Evolutionary conservation across 2,113 vertebrate species (phyloP), one percentile per base, ranked within the genome.

Genomic region (Ariopsis seemanni): DNA sequence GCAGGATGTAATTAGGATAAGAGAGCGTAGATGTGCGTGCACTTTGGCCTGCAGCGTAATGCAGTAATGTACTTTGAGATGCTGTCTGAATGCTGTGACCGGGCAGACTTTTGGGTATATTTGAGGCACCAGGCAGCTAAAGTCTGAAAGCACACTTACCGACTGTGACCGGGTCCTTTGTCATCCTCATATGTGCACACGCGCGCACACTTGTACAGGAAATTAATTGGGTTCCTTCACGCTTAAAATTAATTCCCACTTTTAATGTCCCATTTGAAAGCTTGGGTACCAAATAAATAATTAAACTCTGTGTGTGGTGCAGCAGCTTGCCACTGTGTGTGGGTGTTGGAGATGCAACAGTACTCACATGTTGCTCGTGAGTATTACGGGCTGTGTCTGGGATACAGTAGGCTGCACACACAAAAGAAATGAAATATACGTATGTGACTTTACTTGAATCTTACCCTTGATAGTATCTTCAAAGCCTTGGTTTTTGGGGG

Each of bases 191-290:
- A 52, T 14, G 7, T 9, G 17, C 69, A 9, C 30, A 17, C 58
- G 55, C 72, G 11, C 74, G 14, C 84, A 63, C 48, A 14, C 74
- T 12, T 42, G 6, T 50, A 57, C n/a, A 52, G 92, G 92, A 90
- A 94, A 92, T 93, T 95, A 95, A 95, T 95, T 95, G 93, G 91
- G 89, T 93, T 94, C 90, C 90, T 91, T 93, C 91, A 93, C 90
- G 89, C 93, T 91, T 92, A 89, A 93, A 95, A 95, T 95, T 91
- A 91, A 95, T 94, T 95, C 86, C 71, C 42, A 90, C 88, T 92
- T 89, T 94, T 87, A 92, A 93, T 90, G 91, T 92, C 84, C 90
- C 79, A 88, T 91, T 92, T 90, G 84, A 92, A 90, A 92, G 89
- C 88, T 72, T 83, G 87, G 18, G 42, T 88, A 65, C 60, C 25